phyloP scores from a whole-genome alignment of 2,113 vertebrate species.

The Myrmecobius fasciatus region DNA sequence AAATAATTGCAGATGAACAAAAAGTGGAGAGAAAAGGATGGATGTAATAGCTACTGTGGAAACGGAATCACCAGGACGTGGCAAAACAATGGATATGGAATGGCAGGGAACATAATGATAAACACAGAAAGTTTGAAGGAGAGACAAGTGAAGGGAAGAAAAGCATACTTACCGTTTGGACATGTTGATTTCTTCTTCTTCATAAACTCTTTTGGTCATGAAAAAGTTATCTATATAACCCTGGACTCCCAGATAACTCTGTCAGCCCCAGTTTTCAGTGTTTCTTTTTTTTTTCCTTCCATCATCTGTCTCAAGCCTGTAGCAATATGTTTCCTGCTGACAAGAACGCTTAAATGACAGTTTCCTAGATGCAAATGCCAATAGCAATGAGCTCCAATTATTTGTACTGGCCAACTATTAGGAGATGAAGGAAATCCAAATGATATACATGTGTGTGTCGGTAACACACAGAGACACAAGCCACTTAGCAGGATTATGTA shows the following conservation, averaged over 20 bases:
- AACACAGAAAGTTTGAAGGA: neutral
- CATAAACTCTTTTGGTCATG: neutral
- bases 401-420: constrained; percentile 62
- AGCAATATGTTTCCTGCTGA: constrained; percentile 21
- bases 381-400: constrained; percentile 63
- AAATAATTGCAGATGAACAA: neutral
- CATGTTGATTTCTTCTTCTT: neutral
- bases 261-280: neutral
- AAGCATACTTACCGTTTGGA: neutral
- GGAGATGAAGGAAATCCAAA: constrained; percentile 59
- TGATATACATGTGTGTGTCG: constrained; percentile 57
- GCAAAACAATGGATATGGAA: neutral
- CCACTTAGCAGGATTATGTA: neutral
- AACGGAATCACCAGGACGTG: fast-evolving
- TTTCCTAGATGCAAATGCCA: constrained; percentile 68
- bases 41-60: neutral
- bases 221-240: neutral
- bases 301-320: constrained; percentile 1
- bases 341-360: constrained; percentile 30
- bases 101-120: neutral
- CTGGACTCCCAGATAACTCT: neutral
- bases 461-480: constrained; percentile 61
- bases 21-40: neutral
- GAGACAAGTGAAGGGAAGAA: neutral
- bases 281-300: neutral